Evolutionary conservation across 1,140 invertebrate genomes (phyloP), one percentile per base, ranked within the genome.

Genomic region (Heliconius hermathena): DNA sequence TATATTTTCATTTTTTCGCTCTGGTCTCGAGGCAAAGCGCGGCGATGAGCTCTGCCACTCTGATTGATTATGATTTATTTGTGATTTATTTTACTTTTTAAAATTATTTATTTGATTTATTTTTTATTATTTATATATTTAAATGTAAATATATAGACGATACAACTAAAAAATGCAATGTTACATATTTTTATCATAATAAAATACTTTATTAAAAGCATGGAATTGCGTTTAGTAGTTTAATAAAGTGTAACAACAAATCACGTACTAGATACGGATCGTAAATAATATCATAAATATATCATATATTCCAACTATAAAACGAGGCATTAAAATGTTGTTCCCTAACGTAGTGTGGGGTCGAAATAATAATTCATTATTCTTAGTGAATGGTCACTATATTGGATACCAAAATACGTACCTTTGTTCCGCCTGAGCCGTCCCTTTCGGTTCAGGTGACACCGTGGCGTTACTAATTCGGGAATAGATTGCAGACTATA

Each of bases 371-470:
- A 91, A 90, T 90, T 92, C 87, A 93, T 91, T 93, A 89, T 92
- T 79, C 78, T 85, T 83, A 87, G 82, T 91, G 85, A 92, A 91
- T 88, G 87, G 88, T 86, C 83, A 81, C 87, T 82, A 13, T 1
- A 83, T 90, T 84, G 81, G 85, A 84, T 78, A 90, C 88, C 92
- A 93, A 92, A 93, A 93, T 90, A 94, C 77, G 80, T 85, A 82
- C 84, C 82, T 89, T 90, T 93, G 88, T 91, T 82, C 78, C 82
- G 26, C 60, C 84, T 88, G 88, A 92, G 90, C 88, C 90, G 91
- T 92, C 91, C 82, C 83, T 87, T 89, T 91, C 87, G 88, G 87
- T 90, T 90, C 90, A 92, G 90, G 90, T 93, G 92, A 93, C 90
- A 88, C 77, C 78, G 81, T 78, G 73, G 89, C 90, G 92, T 92